Percentiles rank a stretch among this genome's conserved stretches.
Conservation (phyloP, 2,888 invertebrate genomes). For the Arenicola marina region DNA sequence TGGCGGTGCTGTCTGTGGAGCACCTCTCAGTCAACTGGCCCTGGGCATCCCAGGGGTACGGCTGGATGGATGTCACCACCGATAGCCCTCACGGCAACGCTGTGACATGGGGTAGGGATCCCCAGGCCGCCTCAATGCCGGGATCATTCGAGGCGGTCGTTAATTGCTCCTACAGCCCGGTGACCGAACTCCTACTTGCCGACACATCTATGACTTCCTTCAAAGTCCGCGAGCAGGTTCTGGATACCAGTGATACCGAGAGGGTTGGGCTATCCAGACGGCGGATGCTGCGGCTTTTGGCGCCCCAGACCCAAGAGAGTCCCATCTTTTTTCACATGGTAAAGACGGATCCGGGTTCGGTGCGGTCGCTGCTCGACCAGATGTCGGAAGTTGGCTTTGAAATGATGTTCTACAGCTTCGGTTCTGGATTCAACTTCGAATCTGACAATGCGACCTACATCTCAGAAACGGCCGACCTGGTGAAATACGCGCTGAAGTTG, state of each 20-base stretch:
- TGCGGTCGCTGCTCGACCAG: slow-evolving; percentile 28
- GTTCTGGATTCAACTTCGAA: slow-evolving; percentile 34
- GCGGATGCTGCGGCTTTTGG: slow-evolving; percentile 27
- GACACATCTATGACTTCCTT: slow-evolving; percentile 25
- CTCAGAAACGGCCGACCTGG: slow-evolving; percentile 12
- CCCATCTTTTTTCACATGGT: slow-evolving; percentile 36
- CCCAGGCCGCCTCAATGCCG: slow-evolving; percentile 21
- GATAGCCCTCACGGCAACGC: slow-evolving; percentile 30
- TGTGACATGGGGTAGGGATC: slow-evolving; percentile 26
- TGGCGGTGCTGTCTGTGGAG: slow-evolving; percentile 26
- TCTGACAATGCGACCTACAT: slow-evolving; percentile 28
- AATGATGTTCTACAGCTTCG: slow-evolving; percentile 36
- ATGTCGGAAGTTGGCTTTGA: slow-evolving; percentile 38
- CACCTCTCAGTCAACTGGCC: slow-evolving; percentile 30
- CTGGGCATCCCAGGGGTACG: slow-evolving; percentile 21
- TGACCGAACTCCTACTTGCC: slow-evolving; percentile 4
- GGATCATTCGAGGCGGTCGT: slow-evolving; percentile 30
- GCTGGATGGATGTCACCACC: slow-evolving; percentile 29
- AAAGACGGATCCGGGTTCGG: slow-evolving; percentile 8
- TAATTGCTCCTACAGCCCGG: slow-evolving; percentile 26
- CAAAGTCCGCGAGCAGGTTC: slow-evolving; percentile 27
- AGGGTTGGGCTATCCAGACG: slow-evolving; percentile 23
- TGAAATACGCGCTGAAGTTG: slow-evolving; percentile 30
- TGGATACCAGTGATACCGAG: slow-evolving; percentile 29
- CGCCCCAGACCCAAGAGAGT: slow-evolving; percentile 36